Percentiles rank a stretch among this genome's conserved stretches.
phyloP scores from a whole-genome alignment of 2,797 vertebrate species.

The Apogon talboti region DNA sequence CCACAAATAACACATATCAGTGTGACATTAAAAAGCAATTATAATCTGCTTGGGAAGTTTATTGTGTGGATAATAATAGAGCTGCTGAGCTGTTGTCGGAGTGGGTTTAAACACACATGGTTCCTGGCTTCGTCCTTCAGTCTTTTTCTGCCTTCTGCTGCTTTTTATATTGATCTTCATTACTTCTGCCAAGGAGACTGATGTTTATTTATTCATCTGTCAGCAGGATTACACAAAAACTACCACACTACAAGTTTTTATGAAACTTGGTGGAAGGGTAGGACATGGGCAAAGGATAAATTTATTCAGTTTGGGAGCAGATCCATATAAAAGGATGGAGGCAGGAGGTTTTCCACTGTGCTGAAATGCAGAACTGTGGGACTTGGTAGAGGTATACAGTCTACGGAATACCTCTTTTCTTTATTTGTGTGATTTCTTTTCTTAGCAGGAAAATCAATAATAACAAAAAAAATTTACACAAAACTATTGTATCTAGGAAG shows the following conservation, averaged over 20 bases:
- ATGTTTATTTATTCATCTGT: no score
- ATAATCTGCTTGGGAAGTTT: conserved; percentile 13
- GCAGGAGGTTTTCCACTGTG: no score
- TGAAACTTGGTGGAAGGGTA: no score
- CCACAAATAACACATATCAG: conserved; percentile 6
- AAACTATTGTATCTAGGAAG: neutral
- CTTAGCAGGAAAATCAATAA: neutral
- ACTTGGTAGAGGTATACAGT: no score
- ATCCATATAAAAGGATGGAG: no score
- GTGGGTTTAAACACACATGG: neutral
- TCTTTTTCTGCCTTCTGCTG: neutral
- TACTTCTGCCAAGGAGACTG: neutral
- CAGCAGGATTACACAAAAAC: no score
- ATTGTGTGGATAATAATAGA: conserved; percentile 2
- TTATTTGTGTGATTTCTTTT: neutral
- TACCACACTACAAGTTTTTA: no score
- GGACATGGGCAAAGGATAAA: no score
- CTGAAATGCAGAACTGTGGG: no score
- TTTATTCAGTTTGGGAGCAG: no score
- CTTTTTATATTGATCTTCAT: neutral
- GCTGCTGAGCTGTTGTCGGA: conserved; percentile 1
- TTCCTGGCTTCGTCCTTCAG: neutral
- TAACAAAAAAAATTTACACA: neutral
- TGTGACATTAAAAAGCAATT: conserved; percentile 16
- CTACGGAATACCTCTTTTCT: neutral